Percentiles rank a stretch among this genome's conserved stretches.
Evolutionary conservation across 2,113 vertebrate species (phyloP).

Genomic region (Heloderma charlesbogerti): DNA sequence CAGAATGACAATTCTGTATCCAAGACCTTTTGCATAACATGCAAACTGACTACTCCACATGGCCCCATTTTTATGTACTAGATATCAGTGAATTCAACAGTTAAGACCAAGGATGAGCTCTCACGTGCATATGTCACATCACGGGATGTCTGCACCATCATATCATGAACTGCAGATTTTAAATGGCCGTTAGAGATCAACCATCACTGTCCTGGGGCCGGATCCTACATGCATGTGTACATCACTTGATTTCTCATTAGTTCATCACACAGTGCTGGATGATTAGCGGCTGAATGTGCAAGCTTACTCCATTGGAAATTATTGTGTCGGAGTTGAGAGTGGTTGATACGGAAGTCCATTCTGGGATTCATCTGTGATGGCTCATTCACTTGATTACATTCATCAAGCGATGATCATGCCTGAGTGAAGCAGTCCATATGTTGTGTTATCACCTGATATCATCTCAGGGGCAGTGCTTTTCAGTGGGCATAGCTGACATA

Average conservation of each 20-base stretch:
- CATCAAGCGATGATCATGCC: not conserved
- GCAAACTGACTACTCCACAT: not conserved
- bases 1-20: too few species aligned
- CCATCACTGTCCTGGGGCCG: not conserved
- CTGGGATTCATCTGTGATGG: not conserved
- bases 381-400: conserved; percentile 1
- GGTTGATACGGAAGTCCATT: not conserved
- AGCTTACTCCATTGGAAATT: not conserved
- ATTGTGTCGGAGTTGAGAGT: not conserved
- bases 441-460: not conserved
- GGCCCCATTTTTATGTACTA: not conserved
- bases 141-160: not conserved
- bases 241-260: not conserved
- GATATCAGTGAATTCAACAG: not conserved
- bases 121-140: not conserved
- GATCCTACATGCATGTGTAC: too few species aligned
- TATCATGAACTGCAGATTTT: not conserved
- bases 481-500: too few species aligned
- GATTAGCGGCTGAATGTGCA: not conserved
- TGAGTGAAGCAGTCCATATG: not conserved
- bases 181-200: not conserved
- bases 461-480: not conserved
- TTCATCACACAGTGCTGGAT: not conserved
- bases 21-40: not conserved
- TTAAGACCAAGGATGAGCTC: not conserved